These are phyloP conservation scores for Hippocampus guttulatus DNA, from an alignment of 2,113 vertebrate genomes.

Conservation along the genomic window DNA sequence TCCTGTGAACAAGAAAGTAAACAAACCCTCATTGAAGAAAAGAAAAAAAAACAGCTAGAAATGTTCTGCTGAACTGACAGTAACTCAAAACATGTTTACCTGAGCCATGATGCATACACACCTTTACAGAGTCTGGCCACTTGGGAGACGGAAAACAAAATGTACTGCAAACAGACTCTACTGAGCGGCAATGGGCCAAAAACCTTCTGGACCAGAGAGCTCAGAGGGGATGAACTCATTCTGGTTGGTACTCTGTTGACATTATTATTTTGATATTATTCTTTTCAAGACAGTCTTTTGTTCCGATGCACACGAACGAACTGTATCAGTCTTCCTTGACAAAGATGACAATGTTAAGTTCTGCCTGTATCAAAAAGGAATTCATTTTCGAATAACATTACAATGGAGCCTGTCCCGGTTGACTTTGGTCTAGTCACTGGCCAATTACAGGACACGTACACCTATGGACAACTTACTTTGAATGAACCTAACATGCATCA, in stretches of 20 bases:
- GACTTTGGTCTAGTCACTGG: too few relatives aligned
- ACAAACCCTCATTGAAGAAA: background rate
- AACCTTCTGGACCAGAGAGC: conserved; percentile 94
- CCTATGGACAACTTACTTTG: background rate
- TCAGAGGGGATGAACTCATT: conserved; percentile 89
- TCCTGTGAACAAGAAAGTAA: background rate
- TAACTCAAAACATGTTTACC: background rate
- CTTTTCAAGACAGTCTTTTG: background rate
- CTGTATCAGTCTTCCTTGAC: too few relatives aligned
- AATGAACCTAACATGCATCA: background rate
- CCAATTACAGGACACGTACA: background rate
- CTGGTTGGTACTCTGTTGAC: conserved; percentile 76
- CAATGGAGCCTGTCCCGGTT: too few relatives aligned
- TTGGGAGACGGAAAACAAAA: conserved; percentile 96
- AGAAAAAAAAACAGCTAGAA: background rate
- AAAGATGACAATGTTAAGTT: too few relatives aligned
- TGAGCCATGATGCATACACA: background rate
- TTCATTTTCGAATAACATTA: too few relatives aligned
- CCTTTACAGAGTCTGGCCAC: conserved; percentile 85
- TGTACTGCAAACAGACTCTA: conserved; percentile 90
- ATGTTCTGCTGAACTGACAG: background rate
- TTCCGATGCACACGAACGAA: background rate
- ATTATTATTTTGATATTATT: background rate
- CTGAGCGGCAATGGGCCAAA: conserved; percentile 86
- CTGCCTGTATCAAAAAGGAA: too few relatives aligned